A percentile compares a stretch with the other conserved stretches of the same genome.
These are phyloP conservation scores for Gymnopithys bicolor DNA, from an alignment of 2,797 vertebrate species.

Conservation along the genomic window DNA sequence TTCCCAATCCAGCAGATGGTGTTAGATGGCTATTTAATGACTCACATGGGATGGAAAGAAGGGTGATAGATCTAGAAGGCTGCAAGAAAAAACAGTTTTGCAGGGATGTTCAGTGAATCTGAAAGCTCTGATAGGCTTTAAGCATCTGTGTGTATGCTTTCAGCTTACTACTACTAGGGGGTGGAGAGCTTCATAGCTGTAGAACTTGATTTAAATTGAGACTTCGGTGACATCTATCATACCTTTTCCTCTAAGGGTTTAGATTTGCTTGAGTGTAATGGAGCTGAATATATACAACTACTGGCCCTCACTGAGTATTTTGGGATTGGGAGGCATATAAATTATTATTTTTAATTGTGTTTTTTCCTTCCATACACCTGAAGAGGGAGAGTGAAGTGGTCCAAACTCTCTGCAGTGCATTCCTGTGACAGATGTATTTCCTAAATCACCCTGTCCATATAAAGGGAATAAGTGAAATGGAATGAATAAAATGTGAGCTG, in stretches of 20 bases:
- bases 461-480: not conserved
- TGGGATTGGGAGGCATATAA: not conserved
- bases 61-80: not conserved
- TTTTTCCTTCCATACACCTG: not conserved
- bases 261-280: not conserved
- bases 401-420: not conserved
- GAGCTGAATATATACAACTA: not conserved
- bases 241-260: not conserved
- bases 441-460: not conserved
- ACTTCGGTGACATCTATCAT: not conserved
- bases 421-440: not conserved
- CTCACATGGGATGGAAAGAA: not conserved
- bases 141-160: not conserved
- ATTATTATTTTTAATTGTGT: not conserved
- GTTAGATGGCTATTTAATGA: constrained; percentile 49
- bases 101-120: not conserved
- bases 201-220: not conserved
- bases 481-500: not conserved
- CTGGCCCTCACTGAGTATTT: not conserved
- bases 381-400: not conserved
- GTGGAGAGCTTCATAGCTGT: not conserved
- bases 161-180: not conserved
- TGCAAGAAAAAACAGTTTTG: not conserved
- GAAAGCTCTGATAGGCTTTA: constrained; percentile 10
- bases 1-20: constrained; percentile 63